Evolutionary conservation across 1,140 invertebrate species (phyloP), one percentile per base, ranked within the genome.

Genomic region (Protaetia brevitarsis): DNA sequence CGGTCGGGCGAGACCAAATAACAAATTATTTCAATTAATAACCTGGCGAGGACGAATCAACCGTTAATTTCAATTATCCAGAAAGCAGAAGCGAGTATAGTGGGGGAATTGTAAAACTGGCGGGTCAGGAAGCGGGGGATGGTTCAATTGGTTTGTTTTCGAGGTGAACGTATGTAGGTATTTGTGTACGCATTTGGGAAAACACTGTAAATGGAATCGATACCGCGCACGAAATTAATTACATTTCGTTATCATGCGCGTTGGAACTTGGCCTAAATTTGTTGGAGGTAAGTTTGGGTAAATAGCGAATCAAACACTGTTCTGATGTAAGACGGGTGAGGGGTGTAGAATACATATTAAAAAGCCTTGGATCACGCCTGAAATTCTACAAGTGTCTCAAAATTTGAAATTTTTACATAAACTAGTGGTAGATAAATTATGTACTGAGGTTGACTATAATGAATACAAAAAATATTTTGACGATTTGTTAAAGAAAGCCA

Each of bases 21-120:
- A 19, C 41, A 23, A 21, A 51, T 51, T 51, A 51, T 51, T 51
- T 51, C 41, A 23, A 51, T 51, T 51, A 51, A 51, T 51, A 51
- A 51, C 41, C 19, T 1, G 21, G 5, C 41, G 21, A 8, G 6
- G 16, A 51, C 26, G 41, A 51, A 51, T 51, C 41, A 51, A 51
- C 41, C 26, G 41, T 51, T 51, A 51, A 51, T 51, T 51, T 51
- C 41, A 51, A 23, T 51, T 51, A 51, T 51, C 19, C 41, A 16
- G 16, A 51, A 51, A 51, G 8, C 41, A 51, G 19, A 23, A n/a
- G n/a, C 41, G 26, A 51, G 26, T 51, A 51, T n/a, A n/a, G n/a
- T n/a, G n/a, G n/a, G n/a, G n/a, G n/a, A 51, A 51, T 51, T 51
- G 34, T 51, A 26, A 51, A 51, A 51, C 26, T 11, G 6, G 3